Evolutionary conservation across 2,888 invertebrate species (phyloP).

Genomic region (Stenolophus ochropezus): DNA sequence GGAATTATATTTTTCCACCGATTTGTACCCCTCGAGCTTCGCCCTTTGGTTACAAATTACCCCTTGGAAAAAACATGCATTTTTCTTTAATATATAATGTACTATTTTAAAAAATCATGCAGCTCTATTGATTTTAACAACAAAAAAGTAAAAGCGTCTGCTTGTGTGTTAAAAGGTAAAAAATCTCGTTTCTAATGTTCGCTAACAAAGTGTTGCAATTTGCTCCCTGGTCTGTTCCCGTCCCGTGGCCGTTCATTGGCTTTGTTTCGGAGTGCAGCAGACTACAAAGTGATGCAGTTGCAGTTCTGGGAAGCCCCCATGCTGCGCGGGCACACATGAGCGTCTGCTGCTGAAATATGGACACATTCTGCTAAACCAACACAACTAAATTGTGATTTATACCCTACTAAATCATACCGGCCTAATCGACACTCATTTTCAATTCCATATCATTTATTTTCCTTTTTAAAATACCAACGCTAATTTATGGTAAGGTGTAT

Average conservation of each 20-base stretch:
- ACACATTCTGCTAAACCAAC: not conserved
- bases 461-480: not conserved
- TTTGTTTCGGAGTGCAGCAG: not conserved
- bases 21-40: too few species aligned
- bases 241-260: not conserved
- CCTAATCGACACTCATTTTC: not conserved
- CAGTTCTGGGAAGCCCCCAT: conserved; percentile 17
- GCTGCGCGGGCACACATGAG: not conserved
- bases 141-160: too few species aligned
- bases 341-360: not conserved
- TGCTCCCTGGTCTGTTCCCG: too few species aligned
- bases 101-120: too few species aligned
- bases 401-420: not conserved
- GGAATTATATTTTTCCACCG: too few species aligned
- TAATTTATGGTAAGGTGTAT: not conserved
- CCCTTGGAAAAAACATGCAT: too few species aligned
- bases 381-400: not conserved
- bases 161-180: too few species aligned
- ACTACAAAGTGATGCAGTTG: conserved; percentile 25
- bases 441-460: not conserved
- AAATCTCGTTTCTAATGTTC: too few species aligned
- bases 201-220: too few species aligned
- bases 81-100: too few species aligned
- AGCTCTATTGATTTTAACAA: too few species aligned
- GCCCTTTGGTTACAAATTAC: too few species aligned